phyloP scores from a whole-genome alignment of 2,797 vertebrate species.

The Mormyrops attenuatus region DNA sequence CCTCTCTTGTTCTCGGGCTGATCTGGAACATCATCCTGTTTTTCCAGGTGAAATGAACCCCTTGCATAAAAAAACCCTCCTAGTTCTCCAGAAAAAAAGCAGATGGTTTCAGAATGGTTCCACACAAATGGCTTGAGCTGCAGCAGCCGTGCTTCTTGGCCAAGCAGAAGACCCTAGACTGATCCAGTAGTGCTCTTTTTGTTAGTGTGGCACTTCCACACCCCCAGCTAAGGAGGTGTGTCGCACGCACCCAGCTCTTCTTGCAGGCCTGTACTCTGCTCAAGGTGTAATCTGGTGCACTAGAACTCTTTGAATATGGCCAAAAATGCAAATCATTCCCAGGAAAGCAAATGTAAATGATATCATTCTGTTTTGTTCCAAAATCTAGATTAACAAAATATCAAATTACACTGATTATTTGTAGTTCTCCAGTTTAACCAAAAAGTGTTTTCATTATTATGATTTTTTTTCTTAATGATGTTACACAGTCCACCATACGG shows the following conservation, averaged over 20 bases:
- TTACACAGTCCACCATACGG: background rate
- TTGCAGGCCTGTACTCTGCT: background rate
- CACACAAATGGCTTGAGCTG: background rate
- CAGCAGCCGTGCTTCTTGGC: background rate
- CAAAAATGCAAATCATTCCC: background rate
- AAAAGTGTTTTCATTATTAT: background rate
- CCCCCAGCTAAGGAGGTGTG: background rate
- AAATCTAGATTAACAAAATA: background rate
- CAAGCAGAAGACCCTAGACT: background rate
- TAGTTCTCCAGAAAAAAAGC: background rate
- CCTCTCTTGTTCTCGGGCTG: constrained; percentile 90
- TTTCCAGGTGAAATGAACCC: constrained; percentile 75
- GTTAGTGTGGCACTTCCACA: background rate
- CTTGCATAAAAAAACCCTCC: background rate
- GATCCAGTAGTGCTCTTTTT: background rate
- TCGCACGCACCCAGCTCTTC: background rate
- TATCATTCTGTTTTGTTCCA: background rate
- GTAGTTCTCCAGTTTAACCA: background rate
- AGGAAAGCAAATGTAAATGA: background rate
- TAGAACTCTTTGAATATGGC: background rate
- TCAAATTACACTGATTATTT: background rate
- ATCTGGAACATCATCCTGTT: constrained; percentile 99
- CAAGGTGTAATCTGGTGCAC: background rate
- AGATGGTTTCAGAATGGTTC: background rate
- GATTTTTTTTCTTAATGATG: background rate